These are phyloP conservation scores for Streblospio benedicti DNA, from an alignment of 1,140 invertebrate genomes.

Conservation along the genomic window DNA sequence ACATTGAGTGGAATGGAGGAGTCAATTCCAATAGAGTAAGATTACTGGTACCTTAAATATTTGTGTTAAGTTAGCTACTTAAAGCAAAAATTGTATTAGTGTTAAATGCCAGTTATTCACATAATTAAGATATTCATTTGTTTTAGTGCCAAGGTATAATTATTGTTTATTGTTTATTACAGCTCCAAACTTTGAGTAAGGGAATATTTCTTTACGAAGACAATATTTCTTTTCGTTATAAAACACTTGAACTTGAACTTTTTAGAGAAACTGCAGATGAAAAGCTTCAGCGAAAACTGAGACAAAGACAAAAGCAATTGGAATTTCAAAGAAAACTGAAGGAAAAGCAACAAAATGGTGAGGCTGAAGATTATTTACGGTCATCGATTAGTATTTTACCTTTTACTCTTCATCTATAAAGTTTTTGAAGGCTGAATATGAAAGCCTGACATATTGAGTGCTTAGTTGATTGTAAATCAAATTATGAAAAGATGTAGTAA, in stretches of 20 bases:
- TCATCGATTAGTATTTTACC: background rate
- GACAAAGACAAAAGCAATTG: constrained; percentile 31
- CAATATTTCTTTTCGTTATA: background rate
- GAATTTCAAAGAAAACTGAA: constrained; percentile 28
- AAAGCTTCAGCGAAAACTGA: constrained; percentile 28
- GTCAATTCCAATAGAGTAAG: too few relatives aligned
- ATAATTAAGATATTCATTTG: background rate
- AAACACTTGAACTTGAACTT: background rate
- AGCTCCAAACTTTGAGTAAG: background rate
- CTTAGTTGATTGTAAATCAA: background rate
- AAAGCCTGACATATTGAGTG: background rate
- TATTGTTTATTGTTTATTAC: background rate
- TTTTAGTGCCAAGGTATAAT: background rate
- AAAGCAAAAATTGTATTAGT: background rate
- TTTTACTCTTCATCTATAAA: background rate
- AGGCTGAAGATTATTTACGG: background rate
- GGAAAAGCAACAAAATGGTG: constrained; percentile 5
- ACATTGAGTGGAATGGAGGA: too few relatives aligned
- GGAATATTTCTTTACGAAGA: background rate
- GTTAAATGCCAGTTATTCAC: background rate
- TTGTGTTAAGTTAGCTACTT: too few relatives aligned
- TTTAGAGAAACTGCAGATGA: constrained; percentile 4
- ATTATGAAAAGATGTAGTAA: background rate
- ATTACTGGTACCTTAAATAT: too few relatives aligned
- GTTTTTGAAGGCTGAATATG: background rate